Evolutionary conservation across 1,140 invertebrate genomes (phyloP).

Genomic region (Meloidogyne hapla): DNA sequence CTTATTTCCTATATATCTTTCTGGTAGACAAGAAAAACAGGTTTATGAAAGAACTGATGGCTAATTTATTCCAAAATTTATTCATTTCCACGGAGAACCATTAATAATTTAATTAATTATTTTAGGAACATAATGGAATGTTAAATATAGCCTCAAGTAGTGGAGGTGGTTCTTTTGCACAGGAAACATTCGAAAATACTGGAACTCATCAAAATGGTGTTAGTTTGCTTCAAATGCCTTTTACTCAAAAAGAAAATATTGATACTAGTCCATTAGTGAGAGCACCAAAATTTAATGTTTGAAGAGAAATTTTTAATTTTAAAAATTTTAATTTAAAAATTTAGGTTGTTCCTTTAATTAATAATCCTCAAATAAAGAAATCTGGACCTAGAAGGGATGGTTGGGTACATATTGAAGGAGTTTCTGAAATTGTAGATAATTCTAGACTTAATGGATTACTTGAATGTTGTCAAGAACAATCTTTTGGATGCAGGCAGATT

Average conservation of each 20-base stretch:
- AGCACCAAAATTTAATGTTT: slow-evolving; percentile 22
- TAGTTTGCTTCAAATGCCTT: not conserved
- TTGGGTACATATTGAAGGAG: not conserved
- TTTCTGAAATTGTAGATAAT: not conserved
- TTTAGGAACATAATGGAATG: too few species aligned
- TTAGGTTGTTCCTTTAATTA: not conserved
- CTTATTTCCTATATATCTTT: too few species aligned
- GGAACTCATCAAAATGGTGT: not conserved
- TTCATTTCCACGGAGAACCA: too few species aligned
- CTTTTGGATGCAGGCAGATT: slow-evolving; percentile 24
- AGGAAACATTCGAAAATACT: not conserved
- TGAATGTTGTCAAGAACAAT: slow-evolving; percentile 33
- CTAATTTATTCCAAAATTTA: too few species aligned
- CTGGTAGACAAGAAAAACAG: too few species aligned
- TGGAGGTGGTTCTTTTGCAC: slow-evolving; percentile 23
- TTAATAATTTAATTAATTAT: not conserved
- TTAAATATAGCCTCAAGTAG: not conserved
- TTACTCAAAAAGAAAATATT: slow-evolving; percentile 1
- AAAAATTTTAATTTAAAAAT: not conserved
- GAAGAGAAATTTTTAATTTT: not conserved
- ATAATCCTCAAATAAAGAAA: not conserved
- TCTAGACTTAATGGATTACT: slow-evolving; percentile 14
- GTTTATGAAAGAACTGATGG: too few species aligned
- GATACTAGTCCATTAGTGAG: slow-evolving; percentile 10
- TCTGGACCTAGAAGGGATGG: not conserved